Evolutionary conservation across 2,888 invertebrate genomes (phyloP).

Genomic region (Rhingia campestris): DNA sequence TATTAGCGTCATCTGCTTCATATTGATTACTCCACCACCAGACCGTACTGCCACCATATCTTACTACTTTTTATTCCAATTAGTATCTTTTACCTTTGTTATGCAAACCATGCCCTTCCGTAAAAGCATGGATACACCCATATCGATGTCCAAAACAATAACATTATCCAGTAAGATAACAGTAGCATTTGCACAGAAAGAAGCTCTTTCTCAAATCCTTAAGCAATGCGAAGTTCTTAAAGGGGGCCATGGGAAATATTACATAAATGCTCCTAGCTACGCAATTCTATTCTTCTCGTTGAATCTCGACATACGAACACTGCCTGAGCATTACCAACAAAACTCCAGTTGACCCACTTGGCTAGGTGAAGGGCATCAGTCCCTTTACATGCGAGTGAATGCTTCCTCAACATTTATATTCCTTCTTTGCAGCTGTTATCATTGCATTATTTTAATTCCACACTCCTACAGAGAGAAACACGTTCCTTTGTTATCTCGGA

Average conservation of each 20-base stretch:
- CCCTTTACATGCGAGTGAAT: background rate
- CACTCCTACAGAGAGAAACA: background rate
- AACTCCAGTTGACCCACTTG: constrained; percentile 44
- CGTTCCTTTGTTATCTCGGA: constrained; percentile 42
- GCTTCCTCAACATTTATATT: constrained; percentile 18
- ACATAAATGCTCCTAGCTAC: background rate
- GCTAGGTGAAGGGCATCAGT: constrained; percentile 20
- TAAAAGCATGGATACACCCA: too few species aligned
- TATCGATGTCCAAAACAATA: too few species aligned
- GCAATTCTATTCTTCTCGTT: background rate
- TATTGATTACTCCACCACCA: too few species aligned
- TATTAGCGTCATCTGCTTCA: too few species aligned
- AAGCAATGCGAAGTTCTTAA: too few species aligned
- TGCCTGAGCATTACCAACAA: background rate
- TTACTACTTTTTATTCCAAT: too few species aligned
- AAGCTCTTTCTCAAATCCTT: too few species aligned
- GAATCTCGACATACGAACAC: background rate
- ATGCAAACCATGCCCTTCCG: too few species aligned
- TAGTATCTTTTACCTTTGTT: too few species aligned
- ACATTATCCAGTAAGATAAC: too few species aligned
- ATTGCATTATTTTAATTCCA: constrained; percentile 25
- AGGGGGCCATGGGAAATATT: background rate
- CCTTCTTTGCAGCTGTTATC: constrained; percentile 22
- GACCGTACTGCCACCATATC: too few species aligned
- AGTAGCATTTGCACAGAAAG: too few species aligned